A percentile compares a stretch with the other conserved stretches of the same genome.
phyloP scores from a whole-genome alignment of 1,140 invertebrate species.

The Gerris buenoi region DNA sequence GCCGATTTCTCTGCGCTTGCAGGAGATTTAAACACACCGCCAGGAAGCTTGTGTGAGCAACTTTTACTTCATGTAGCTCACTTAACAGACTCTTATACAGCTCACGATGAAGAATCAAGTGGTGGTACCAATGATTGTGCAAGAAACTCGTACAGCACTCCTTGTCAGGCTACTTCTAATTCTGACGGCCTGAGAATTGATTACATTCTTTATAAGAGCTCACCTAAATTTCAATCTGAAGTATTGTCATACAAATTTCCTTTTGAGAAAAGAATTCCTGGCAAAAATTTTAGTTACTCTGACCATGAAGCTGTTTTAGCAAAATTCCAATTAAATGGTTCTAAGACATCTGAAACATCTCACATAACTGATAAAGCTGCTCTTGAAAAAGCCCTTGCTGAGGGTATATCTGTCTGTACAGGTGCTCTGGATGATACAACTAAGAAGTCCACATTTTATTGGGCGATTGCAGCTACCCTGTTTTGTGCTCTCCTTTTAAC shows the following conservation, averaged over 20 bases:
- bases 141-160: slow-evolving; percentile 3
- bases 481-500: not conserved
- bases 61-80: not conserved
- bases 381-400: not conserved
- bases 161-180: not conserved
- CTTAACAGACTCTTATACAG: not conserved
- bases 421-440: not conserved
- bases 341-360: not conserved
- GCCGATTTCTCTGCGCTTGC: slow-evolving; percentile 72
- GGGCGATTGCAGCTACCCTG: not conserved
- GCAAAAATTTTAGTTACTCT: not conserved
- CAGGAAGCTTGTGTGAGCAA: slow-evolving; percentile 32
- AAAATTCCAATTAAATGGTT: not conserved
- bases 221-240: not conserved
- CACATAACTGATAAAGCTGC: not conserved
- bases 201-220: not conserved
- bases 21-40: slow-evolving; percentile 85
- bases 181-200: slow-evolving; percentile 6
- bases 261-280: not conserved
- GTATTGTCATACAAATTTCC: not conserved
- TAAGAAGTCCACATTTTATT: not conserved
- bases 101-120: not conserved
- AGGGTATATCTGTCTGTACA: not conserved
- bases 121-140: not conserved
- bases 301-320: not conserved